phyloP scores from a whole-genome alignment of 1,140 invertebrate genomes.

The Oncopodura yosiiana region DNA sequence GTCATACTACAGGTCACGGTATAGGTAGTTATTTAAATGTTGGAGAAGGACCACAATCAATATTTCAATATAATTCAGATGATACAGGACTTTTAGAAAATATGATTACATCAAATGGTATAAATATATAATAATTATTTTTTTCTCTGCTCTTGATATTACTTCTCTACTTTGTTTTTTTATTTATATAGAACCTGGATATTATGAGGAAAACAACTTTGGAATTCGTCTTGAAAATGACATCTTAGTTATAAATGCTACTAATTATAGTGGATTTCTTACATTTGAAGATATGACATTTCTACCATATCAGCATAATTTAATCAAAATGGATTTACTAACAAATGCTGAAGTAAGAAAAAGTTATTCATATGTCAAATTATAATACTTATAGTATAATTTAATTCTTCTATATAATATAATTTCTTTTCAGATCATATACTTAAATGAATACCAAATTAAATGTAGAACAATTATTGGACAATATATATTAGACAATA shows the following conservation, averaged over 20 bases:
- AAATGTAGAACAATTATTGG: slow-evolving; percentile 59
- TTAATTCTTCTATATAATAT: not conserved
- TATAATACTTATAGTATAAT: not conserved
- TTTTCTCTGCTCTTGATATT: not conserved
- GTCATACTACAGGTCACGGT: slow-evolving; percentile 94
- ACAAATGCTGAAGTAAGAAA: slow-evolving; percentile 54
- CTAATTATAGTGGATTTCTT: slow-evolving; percentile 63
- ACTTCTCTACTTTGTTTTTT: slow-evolving; percentile 10
- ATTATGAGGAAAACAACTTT: slow-evolving; percentile 71
- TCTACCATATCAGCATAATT: slow-evolving; percentile 83
- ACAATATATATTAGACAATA: slow-evolving; percentile 52
- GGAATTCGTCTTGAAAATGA: slow-evolving; percentile 87
- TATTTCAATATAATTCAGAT: slow-evolving; percentile 61
- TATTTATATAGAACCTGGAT: slow-evolving; percentile 57
- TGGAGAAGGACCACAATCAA: slow-evolving; percentile 81
- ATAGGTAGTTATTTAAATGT: slow-evolving; percentile 91
- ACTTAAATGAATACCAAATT: slow-evolving; percentile 68
- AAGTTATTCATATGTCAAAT: not conserved
- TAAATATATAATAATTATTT: slow-evolving; percentile 32
- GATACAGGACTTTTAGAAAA: slow-evolving; percentile 72
- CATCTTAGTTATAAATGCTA: slow-evolving; percentile 47
- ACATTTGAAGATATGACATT: slow-evolving; percentile 86
- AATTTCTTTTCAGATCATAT: slow-evolving; percentile 48
- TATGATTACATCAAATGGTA: slow-evolving; percentile 89
- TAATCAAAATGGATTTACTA: slow-evolving; percentile 67